Evolutionary conservation across 1,140 invertebrate genomes (phyloP).

Genomic region (Drosophila lacteicornis): DNA sequence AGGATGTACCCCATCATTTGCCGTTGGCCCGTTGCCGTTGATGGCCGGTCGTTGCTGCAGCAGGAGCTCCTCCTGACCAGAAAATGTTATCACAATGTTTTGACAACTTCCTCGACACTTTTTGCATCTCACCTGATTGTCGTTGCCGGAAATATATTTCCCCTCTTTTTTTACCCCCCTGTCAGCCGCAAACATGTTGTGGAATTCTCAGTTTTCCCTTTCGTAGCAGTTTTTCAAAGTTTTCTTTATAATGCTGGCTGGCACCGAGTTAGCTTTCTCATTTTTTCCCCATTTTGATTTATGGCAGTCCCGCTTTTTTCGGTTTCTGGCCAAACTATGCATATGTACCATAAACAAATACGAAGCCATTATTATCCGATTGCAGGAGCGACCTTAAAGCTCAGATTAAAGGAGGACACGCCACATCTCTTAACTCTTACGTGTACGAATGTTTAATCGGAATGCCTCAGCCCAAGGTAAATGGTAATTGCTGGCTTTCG

Average conservation of each 20-base stretch:
- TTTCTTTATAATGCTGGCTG: constrained; percentile 13
- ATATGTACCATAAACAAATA: constrained; percentile 45
- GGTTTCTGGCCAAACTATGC: constrained; percentile 30
- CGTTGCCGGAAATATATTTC: constrained; percentile 54
- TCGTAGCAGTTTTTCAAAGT: constrained; percentile 44
- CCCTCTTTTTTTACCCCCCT: constrained; percentile 8
- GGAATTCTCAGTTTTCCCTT: constrained; percentile 33
- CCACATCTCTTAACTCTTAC: not conserved
- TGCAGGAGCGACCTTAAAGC: not conserved
- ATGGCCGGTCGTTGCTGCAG: constrained; percentile 8
- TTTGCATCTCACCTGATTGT: constrained; percentile 60
- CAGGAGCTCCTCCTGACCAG: constrained; percentile 1
- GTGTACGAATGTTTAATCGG: not conserved
- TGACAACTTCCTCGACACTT: constrained; percentile 60
- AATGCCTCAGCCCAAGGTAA: no score
- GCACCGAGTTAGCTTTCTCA: constrained; percentile 12
- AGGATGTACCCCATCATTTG: constrained; percentile 24
- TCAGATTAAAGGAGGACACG: not conserved
- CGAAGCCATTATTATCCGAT: constrained; percentile 27
- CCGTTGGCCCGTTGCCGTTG: constrained; percentile 6
- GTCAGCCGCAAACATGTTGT: constrained; percentile 27
- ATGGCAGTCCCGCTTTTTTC: constrained; percentile 42
- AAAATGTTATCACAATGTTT: constrained; percentile 55
- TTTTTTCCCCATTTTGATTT: constrained; percentile 39
- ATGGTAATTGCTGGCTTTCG: not conserved